Percentiles rank a stretch among this genome's conserved stretches.
Conservation (phyloP, 2,113 vertebrate genomes). For the Callocephalon fimbriatum region DNA sequence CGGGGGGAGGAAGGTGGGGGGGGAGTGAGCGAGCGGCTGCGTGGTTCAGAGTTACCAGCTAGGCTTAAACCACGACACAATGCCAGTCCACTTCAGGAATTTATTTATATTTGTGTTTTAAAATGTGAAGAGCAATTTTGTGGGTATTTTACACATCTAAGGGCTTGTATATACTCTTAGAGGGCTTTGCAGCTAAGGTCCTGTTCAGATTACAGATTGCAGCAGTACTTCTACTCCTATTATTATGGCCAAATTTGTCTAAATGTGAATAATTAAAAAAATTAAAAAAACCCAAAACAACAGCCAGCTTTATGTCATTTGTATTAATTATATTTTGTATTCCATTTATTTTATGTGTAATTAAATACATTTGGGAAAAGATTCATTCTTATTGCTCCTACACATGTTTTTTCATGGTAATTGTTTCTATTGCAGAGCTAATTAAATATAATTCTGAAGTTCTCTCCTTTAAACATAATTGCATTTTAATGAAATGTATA, state of each 20-base stretch:
- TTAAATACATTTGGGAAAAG: background rate
- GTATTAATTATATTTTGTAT: background rate
- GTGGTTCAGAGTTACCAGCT: too few species aligned
- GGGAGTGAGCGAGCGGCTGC: too few species aligned
- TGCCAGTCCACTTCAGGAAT: background rate
- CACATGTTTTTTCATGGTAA: background rate
- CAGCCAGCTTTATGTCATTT: background rate
- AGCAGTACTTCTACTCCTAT: background rate
- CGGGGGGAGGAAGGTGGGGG: too few species aligned
- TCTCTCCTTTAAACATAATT: slow-evolving; percentile 12
- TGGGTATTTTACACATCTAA: background rate
- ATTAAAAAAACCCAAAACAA: accelerated
- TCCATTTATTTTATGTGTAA: background rate
- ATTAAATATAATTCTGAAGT: slow-evolving; percentile 19
- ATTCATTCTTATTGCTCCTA: background rate
- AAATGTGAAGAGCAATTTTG: background rate
- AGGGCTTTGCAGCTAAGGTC: background rate
- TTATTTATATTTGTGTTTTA: background rate
- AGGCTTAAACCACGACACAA: too few species aligned
- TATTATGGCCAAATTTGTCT: background rate
- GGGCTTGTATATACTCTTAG: background rate
- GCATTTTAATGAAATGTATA: slow-evolving; percentile 21
- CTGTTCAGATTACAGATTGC: background rate
- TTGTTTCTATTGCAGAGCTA: slow-evolving; percentile 13
- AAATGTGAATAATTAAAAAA: background rate